phyloP scores from a whole-genome alignment of 2,113 vertebrate genomes.

The Nyctibius bracteatus region DNA sequence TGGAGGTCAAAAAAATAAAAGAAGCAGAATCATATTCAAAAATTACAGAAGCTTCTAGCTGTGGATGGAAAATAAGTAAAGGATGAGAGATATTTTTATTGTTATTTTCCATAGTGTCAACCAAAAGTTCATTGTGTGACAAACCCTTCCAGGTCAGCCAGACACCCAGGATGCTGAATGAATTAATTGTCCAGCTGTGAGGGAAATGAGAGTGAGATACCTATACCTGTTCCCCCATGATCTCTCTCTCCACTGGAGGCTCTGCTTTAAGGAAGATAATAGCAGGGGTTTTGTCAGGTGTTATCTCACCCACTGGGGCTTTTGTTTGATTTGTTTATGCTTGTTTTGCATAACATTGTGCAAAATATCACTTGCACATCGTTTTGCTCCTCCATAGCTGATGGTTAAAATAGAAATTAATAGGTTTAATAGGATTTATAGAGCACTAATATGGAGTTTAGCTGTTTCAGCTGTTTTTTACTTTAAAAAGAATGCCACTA shows the following conservation, averaged over 20 bases:
- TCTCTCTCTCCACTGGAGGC: neutral
- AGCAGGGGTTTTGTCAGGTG: neutral
- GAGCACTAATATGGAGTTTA: neutral
- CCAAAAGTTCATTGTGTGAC: neutral
- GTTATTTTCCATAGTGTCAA: neutral
- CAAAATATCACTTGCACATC: neutral
- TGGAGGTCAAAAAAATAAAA: neutral
- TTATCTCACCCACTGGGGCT: neutral
- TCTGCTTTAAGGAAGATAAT: neutral
- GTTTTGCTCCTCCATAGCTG: neutral
- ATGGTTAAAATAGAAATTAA: neutral
- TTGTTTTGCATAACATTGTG: neutral
- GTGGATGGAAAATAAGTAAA: neutral
- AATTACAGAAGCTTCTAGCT: neutral
- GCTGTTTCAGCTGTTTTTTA: neutral
- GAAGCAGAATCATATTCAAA: neutral
- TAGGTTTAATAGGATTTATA: neutral
- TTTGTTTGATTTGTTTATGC: neutral
- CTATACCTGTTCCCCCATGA: neutral
- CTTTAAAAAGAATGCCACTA: neutral
- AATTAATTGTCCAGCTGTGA: neutral
- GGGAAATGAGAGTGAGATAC: neutral
- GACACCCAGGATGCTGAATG: neutral
- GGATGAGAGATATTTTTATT: neutral
- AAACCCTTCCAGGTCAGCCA: neutral